Evolutionary conservation across 2,888 invertebrate species (phyloP), one percentile per base, ranked within the genome.

Genomic region (Serripes groenlandicus): DNA sequence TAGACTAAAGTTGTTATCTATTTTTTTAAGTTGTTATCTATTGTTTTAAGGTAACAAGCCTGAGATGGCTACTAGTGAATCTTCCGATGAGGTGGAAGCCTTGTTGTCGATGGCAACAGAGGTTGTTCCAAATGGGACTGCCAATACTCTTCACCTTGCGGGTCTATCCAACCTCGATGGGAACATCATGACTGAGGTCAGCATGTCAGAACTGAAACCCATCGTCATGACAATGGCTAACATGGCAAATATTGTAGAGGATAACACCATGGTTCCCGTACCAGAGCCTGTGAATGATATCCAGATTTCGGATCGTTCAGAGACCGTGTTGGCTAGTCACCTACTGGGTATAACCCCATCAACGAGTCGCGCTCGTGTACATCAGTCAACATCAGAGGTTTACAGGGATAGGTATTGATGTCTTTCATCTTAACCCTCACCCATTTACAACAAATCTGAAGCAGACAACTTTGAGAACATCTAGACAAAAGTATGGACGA

Each of bases 191-290:
- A 70, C 76, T 15, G 49, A 77, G 23, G 84, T 80, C 21, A 77
- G 79, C 58, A 74, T 80, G 37, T 77, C 70, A 21, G 77, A 80
- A 15, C 71, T 84, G n/a, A 84, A 84, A 32, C 84, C 84, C 11
- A 77, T 77, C 32, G 64, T 80, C 30, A 74, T 77, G 77, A 69
- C 74, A 15, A 78, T 80, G 60, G 71, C 78, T 3, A 83, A 80
- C 37, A 75, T 83, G 73, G 79, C 66, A 42, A 66, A 66, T 70
- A 66, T n/a, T 21, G 26, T 35, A 9, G 15, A 18, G 4, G 66
- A 66, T 18, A 23, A 37, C 3, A 37, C 23, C 21, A 42, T 26
- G 3, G n/a, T 62, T 3, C n/a, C n/a, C 15, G 42, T 66, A 9
- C 66, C 66, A 0, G 66, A 42, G 42, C 66, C 42, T 0, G 54